These are phyloP conservation scores for Anoplophora glabripennis DNA, from an alignment of 1,140 invertebrate species.

Conservation along the genomic window DNA sequence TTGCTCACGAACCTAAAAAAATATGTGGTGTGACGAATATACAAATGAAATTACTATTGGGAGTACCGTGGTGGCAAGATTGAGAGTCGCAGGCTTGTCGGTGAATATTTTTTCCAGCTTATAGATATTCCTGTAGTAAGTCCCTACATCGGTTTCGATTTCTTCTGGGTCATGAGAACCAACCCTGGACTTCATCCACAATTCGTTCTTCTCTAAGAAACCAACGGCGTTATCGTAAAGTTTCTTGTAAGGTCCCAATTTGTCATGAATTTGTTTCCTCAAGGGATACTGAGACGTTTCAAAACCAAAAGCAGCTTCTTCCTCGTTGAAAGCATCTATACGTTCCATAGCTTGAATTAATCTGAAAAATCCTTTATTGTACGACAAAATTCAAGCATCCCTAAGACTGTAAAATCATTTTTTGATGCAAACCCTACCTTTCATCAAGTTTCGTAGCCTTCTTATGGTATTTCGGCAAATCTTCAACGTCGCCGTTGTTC, in stretches of 20 bases:
- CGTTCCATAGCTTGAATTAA: slow-evolving; percentile 68
- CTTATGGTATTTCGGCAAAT: slow-evolving; percentile 80
- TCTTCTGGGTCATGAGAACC: slow-evolving; percentile 83
- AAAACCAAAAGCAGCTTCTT: slow-evolving; percentile 88
- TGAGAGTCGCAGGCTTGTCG: slow-evolving; percentile 63
- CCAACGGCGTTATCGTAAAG: slow-evolving; percentile 86
- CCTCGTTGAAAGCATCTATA: slow-evolving; percentile 88
- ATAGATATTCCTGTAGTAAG: slow-evolving; percentile 76
- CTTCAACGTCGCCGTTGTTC: slow-evolving; percentile 83
- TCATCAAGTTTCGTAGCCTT: slow-evolving; percentile 74
- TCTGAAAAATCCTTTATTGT: slow-evolving; percentile 35
- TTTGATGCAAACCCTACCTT: slow-evolving; percentile 57
- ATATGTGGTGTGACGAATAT: not conserved
- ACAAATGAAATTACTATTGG: not conserved
- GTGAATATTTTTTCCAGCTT: slow-evolving; percentile 87
- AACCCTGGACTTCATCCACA: slow-evolving; percentile 82
- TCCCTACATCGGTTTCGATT: slow-evolving; percentile 80
- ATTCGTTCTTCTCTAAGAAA: slow-evolving; percentile 78
- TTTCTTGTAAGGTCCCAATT: slow-evolving; percentile 79
- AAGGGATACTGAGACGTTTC: slow-evolving; percentile 86
- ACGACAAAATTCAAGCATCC: too few species aligned
- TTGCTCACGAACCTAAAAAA: slow-evolving; percentile 53
- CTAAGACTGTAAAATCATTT: too few species aligned
- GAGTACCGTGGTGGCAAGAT: slow-evolving; percentile 58
- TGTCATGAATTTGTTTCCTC: slow-evolving; percentile 71